Evolutionary conservation across 2,113 vertebrate genomes (phyloP).

Genomic region (Phalacrocorax aristotelis): DNA sequence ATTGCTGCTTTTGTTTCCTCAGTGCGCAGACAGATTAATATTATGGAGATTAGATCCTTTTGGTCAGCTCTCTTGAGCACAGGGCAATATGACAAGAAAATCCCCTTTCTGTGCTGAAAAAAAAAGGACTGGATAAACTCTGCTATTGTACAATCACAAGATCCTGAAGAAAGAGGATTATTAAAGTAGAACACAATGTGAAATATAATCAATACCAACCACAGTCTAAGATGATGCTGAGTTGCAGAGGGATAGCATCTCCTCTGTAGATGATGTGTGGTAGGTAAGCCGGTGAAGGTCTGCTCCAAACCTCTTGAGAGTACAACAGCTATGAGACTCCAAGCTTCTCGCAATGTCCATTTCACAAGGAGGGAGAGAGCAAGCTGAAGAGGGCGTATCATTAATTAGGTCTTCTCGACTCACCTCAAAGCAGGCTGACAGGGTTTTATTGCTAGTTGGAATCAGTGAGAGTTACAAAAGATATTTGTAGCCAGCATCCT

Average conservation of each 20-base stretch:
- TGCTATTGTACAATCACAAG: slow-evolving; percentile 42
- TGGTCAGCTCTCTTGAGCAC: slow-evolving; percentile 5
- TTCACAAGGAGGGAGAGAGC: neutral
- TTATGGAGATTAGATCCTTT: slow-evolving; percentile 55
- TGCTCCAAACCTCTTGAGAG: neutral
- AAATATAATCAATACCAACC: slow-evolving; percentile 25
- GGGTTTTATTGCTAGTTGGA: neutral
- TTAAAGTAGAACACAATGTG: slow-evolving; percentile 44
- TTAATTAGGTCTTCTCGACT: neutral
- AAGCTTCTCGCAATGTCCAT: neutral
- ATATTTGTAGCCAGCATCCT: neutral
- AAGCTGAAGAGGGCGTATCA: neutral
- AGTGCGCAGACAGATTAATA: slow-evolving; percentile 23
- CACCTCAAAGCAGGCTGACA: neutral
- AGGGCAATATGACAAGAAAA: slow-evolving; percentile 56
- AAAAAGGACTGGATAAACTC: slow-evolving; percentile 23
- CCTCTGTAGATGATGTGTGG: neutral
- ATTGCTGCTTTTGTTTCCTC: slow-evolving; percentile 44
- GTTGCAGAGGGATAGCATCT: neutral
- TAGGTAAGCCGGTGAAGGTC: neutral
- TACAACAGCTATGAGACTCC: neutral
- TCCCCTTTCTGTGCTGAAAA: neutral
- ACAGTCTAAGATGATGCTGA: neutral
- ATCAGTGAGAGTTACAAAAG: neutral
- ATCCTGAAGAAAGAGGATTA: slow-evolving; percentile 62